Percentiles rank a stretch among this genome's conserved stretches.
Conservation (phyloP, 1,140 invertebrate species). For the Atopsyche davidsoni region DNA sequence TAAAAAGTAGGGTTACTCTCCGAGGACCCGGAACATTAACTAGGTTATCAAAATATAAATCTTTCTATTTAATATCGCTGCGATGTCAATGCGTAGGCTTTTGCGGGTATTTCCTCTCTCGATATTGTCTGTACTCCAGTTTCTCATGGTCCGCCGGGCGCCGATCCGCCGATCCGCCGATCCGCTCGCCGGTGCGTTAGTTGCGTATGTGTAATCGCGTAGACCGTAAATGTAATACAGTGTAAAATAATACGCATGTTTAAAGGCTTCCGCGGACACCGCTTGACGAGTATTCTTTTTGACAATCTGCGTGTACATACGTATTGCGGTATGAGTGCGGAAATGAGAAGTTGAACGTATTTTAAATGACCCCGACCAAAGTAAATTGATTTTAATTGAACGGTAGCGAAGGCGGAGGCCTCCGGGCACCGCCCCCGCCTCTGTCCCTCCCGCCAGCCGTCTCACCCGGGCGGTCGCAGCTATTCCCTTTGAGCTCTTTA, state of each 20-base stretch:
- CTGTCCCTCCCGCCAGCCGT: background rate
- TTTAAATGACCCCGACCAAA: slow-evolving; percentile 25
- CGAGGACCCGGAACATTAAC: slow-evolving; percentile 28
- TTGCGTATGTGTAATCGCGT: slow-evolving; percentile 10
- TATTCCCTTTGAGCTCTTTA: slow-evolving; percentile 15
- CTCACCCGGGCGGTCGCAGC: background rate
- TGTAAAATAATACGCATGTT: slow-evolving; percentile 26
- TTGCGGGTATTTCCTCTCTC: slow-evolving; percentile 23
- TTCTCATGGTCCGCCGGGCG: background rate
- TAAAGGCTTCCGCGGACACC: slow-evolving; percentile 25
- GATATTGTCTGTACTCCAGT: slow-evolving; percentile 21
- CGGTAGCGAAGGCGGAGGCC: slow-evolving; percentile 1
- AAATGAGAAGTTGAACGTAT: slow-evolving; percentile 22
- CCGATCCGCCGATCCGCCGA: background rate
- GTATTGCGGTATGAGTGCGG: slow-evolving; percentile 22
- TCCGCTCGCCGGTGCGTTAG: background rate
- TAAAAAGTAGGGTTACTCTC: slow-evolving; percentile 30
- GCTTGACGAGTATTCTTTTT: slow-evolving; percentile 26
- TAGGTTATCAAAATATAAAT: slow-evolving; percentile 26
- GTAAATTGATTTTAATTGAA: slow-evolving; percentile 16
- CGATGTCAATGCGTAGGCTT: slow-evolving; percentile 30
- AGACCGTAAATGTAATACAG: slow-evolving; percentile 15
- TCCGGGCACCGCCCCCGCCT: background rate
- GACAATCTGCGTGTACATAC: slow-evolving; percentile 30
- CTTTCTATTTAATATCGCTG: slow-evolving; percentile 26